phyloP scores from a whole-genome alignment of 2,113 vertebrate species.

The Pomatorhinus ruficollis region DNA sequence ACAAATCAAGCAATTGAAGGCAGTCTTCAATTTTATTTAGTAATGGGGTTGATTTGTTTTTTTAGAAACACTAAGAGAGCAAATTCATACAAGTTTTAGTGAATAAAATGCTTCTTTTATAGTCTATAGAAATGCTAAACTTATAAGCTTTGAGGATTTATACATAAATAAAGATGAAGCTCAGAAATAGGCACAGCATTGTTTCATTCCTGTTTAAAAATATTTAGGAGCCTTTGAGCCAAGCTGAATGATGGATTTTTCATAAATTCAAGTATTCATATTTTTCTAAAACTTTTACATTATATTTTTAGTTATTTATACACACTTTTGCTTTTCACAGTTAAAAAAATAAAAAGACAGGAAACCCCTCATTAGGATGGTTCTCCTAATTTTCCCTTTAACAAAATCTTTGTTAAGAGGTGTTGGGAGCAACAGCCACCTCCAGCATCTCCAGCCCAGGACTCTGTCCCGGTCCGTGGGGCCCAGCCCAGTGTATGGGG shows the following conservation, averaged over 20 bases:
- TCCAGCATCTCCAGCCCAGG: neutral
- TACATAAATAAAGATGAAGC: slow-evolving; percentile 38
- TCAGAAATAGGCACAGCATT: neutral
- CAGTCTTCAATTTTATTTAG: slow-evolving; percentile 49
- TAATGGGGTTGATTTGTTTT: slow-evolving; percentile 41
- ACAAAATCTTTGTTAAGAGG: neutral
- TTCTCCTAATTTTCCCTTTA: neutral
- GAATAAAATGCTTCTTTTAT: slow-evolving; percentile 44
- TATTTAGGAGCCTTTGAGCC: neutral
- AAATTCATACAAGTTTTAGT: slow-evolving; percentile 35
- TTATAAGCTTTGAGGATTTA: slow-evolving; percentile 21
- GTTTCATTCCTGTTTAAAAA: slow-evolving; percentile 11
- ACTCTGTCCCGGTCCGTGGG: rapidly evolving
- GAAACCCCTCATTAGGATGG: no score
- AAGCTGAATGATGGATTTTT: neutral
- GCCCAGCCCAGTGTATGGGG: neutral
- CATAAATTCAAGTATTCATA: slow-evolving; percentile 18
- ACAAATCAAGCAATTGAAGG: slow-evolving; percentile 37
- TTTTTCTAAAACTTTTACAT: neutral
- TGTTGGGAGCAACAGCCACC: neutral
- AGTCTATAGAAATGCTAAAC: slow-evolving; percentile 16
- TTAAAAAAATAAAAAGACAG: neutral
- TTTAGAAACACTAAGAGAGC: neutral
- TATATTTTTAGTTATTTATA: neutral
- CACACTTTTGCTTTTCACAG: neutral